These are phyloP conservation scores for Bryconaethiops microstoma DNA, from an alignment of 2,797 vertebrate genomes.

Conservation along the genomic window DNA sequence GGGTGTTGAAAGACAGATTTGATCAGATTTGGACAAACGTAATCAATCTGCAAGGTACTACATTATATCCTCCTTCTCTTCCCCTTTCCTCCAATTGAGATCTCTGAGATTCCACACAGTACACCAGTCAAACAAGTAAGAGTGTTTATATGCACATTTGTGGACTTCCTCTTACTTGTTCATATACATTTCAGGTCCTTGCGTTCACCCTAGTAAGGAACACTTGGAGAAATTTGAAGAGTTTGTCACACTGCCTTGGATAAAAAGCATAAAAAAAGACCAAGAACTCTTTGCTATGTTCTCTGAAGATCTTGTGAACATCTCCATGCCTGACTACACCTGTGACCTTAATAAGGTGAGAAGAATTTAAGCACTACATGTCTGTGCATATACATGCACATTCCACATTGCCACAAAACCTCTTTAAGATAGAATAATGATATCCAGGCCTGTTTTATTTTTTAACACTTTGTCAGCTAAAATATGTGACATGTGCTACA, in stretches of 20 bases:
- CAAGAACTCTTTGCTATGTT: constrained; percentile 36
- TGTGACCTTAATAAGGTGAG: constrained; percentile 44
- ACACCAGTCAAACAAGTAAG: background rate
- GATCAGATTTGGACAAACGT: constrained; percentile 44
- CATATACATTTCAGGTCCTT: constrained; percentile 7
- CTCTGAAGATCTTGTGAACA: constrained; percentile 50
- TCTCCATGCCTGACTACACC: constrained; percentile 33
- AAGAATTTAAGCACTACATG: background rate
- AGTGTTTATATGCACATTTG: background rate
- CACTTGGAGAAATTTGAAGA: constrained; percentile 37
- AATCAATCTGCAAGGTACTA: constrained; percentile 35
- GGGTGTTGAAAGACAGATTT: constrained; percentile 47
- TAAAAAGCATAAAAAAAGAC: constrained; percentile 42
- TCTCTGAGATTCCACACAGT: background rate
- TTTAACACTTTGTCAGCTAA: no score
- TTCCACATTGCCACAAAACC: no score
- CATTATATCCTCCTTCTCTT: background rate
- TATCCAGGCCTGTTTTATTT: no score
- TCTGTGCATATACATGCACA: no score
- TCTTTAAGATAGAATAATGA: no score
- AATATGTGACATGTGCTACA: no score
- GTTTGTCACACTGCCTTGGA: constrained; percentile 30
- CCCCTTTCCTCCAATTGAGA: background rate
- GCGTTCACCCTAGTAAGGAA: constrained; percentile 1
- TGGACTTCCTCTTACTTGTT: background rate